Evolutionary conservation across 2,797 vertebrate species (phyloP).

Genomic region (Chelidonichthys spinosus): DNA sequence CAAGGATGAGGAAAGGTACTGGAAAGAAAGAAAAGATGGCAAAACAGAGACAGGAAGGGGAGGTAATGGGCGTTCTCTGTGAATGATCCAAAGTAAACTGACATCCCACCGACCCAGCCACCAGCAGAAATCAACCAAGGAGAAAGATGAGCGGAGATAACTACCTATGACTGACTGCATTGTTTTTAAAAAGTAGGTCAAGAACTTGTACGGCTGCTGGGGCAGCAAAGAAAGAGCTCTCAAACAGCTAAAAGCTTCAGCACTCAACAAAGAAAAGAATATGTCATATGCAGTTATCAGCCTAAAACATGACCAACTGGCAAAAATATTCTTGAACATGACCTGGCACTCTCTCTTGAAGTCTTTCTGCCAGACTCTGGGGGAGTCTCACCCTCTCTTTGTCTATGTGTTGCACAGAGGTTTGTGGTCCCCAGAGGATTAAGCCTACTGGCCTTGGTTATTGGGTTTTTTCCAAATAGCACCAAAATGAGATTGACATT

Average conservation of each 20-base stretch:
- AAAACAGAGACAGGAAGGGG: constrained; percentile 14
- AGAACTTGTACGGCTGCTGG: constrained; percentile 50
- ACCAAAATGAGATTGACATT: neutral
- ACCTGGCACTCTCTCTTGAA: too few relatives aligned
- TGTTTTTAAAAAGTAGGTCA: constrained; percentile 72
- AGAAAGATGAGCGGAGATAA: constrained; percentile 68
- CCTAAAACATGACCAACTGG: neutral
- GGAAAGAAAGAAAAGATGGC: constrained; percentile 15
- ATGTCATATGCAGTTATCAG: neutral
- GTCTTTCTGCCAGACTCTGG: too few relatives aligned
- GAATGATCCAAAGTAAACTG: constrained; percentile 70
- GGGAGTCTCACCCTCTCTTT: too few relatives aligned
- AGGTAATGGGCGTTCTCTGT: constrained; percentile 55
- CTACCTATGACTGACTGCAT: constrained; percentile 58
- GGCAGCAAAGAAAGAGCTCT: constrained; percentile 42
- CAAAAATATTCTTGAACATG: neutral
- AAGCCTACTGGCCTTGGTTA: neutral
- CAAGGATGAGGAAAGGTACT: too few relatives aligned
- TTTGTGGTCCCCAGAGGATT: neutral
- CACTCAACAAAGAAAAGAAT: constrained; percentile 4
- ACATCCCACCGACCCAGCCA: constrained; percentile 59
- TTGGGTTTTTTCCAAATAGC: neutral
- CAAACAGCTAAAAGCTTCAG: constrained; percentile 30
- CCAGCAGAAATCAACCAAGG: constrained; percentile 56
- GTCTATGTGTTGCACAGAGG: neutral